Base-by-base conservation (phyloP, 2,113 vertebrate species). In the Amphilophus citrinellus region DNA sequence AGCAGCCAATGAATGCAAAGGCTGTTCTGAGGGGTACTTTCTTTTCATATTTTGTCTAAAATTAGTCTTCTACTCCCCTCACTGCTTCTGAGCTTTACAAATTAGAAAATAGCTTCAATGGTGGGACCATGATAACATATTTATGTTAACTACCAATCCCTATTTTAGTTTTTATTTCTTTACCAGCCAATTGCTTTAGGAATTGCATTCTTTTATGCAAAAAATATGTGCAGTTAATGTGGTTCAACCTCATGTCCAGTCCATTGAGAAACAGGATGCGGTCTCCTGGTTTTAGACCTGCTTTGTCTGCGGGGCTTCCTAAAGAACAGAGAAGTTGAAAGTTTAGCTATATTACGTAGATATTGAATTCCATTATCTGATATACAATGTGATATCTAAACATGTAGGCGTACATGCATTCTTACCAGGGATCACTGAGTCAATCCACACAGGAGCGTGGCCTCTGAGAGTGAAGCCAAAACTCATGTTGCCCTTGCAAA, bases 381-480 rank as follows among this genome's bases (percentile, higher is more conserved):
- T 78, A 53, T 50, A n/a, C 24, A 79, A 3, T 22, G 3, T 22
- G 4, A 20, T 10, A 24, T 30, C 3, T 10, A 56, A 71, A 66
- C 7, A 27, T 53, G 9, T 14, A 65, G 4, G n/a, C 9, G 15
- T 22, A 79, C 10, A 71, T 5, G 24, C 27, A 63, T 61, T 58
- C 95, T 94, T 94, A 99, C 98, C 98, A 85, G 98, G 97, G 62
- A 99, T 95, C 80, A 99, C 95, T 0, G 98, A 99, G 93, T 99
- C 98, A 1, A 99, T 99, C 98, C 98, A 99, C 76, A 99, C 98
- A 0, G 98, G 98, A 39, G 98, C 98, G 59, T 99, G 98, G 42
- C 98, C 98, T 1, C 98, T 97, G 0, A 99, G 95, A 0, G 98
- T 99, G 92, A 99, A 99, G 56, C 98, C 98, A 61, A 99, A 99